Percentiles rank a stretch among this genome's conserved stretches.
phyloP scores from a whole-genome alignment of 2,797 vertebrate species.

The Adelosebastes latens region DNA sequence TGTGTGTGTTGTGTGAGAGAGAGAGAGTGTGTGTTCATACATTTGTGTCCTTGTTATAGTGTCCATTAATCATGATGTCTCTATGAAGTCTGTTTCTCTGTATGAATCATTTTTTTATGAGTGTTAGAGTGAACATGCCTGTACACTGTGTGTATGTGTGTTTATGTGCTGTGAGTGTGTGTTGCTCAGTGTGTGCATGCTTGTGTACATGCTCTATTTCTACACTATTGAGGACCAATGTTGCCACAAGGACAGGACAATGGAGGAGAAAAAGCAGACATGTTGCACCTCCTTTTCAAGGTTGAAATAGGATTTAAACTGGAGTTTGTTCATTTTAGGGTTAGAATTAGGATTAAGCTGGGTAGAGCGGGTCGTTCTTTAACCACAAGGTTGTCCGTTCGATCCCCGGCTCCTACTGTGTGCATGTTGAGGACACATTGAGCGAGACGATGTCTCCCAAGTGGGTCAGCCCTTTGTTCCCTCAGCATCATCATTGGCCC shows the following conservation, averaged over 20 bases:
- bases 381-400: no score
- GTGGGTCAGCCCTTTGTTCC: no score
- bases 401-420: no score
- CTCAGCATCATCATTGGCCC: no score
- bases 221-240: background rate
- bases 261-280: background rate
- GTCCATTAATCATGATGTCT: background rate
- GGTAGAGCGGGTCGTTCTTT: no score
- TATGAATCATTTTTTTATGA: background rate
- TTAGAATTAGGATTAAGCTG: no score
- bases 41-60: background rate
- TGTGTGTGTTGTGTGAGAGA: background rate
- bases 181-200: background rate
- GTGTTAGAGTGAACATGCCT: background rate
- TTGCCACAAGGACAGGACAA: background rate
- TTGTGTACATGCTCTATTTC: background rate
- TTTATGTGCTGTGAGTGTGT: background rate
- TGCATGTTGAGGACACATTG: no score
- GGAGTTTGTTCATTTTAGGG: background rate
- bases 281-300: background rate
- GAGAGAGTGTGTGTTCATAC: background rate
- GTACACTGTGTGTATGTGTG: background rate
- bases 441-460: no score
- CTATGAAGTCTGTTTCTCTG: background rate
- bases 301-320: background rate